Evolutionary conservation across 2,888 invertebrate genomes (phyloP).

Genomic region (Nesidiocoris tenuis): DNA sequence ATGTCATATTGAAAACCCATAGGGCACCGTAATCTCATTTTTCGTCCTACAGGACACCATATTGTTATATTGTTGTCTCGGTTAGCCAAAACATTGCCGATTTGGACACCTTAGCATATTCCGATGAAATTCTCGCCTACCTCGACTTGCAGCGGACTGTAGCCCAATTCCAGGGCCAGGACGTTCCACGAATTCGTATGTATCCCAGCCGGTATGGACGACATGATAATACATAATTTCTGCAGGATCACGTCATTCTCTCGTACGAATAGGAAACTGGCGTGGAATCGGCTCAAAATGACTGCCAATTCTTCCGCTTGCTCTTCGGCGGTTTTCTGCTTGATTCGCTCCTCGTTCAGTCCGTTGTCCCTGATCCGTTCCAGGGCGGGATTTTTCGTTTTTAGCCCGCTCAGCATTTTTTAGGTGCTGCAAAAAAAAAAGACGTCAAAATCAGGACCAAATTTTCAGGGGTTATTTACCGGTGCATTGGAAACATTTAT

Average conservation of each 20-base stretch:
- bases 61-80: no score
- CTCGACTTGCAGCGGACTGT: conserved; percentile 10
- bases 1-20: no score
- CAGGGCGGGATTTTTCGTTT: conserved; percentile 13
- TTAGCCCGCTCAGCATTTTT: no score
- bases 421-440: no score
- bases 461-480: no score
- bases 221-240: conserved; percentile 37
- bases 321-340: background rate
- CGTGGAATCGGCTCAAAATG: conserved; percentile 24
- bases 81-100: no score
- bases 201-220: conserved; percentile 35
- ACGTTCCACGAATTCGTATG: conserved; percentile 42
- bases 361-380: conserved; percentile 3
- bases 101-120: no score
- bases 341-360: background rate
- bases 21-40: no score
- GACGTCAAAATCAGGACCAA: no score
- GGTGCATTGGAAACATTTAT: no score
- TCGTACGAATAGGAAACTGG: conserved; percentile 8
- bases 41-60: no score
- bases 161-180: conserved; percentile 29
- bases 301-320: conserved; percentile 24
- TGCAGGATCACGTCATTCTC: background rate
- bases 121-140: no score